Percentiles rank a stretch among this genome's conserved stretches.
phyloP scores from a whole-genome alignment of 2,888 invertebrate species.

The Lasioglossum leucozonium region DNA sequence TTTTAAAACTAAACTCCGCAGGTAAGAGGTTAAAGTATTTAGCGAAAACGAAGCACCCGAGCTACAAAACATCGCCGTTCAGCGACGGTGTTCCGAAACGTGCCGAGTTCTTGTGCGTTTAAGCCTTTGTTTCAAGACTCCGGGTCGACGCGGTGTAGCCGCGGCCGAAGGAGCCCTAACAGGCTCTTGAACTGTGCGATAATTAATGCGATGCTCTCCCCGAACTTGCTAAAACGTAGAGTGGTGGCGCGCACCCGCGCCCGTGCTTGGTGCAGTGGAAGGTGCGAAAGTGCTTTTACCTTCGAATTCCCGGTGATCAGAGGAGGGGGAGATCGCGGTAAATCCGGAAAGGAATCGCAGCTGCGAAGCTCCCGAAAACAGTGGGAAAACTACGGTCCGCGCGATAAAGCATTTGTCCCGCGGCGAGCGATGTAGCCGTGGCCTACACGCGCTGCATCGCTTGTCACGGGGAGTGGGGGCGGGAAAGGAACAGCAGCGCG shows the following conservation, averaged over 20 bases:
- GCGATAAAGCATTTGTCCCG: not conserved
- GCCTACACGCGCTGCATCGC: not conserved
- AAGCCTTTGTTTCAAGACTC: not conserved
- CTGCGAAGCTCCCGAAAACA: not conserved
- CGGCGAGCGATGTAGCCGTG: not conserved
- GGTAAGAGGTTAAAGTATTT: too few relatives aligned
- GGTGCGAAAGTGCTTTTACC: not conserved
- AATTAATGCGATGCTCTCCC: constrained; percentile 6
- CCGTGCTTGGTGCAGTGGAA: too few relatives aligned
- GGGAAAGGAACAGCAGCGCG: constrained; percentile 20
- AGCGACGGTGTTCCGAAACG: too few relatives aligned
- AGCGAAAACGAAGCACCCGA: too few relatives aligned
- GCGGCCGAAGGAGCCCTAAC: not conserved
- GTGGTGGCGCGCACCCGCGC: not conserved
- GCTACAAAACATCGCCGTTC: too few relatives aligned
- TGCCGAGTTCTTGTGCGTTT: not conserved
- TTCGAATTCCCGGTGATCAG: not conserved
- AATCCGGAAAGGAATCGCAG: not conserved
- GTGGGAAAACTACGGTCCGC: not conserved
- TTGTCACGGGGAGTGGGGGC: not conserved
- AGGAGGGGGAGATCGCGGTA: not conserved
- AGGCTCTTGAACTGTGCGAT: not conserved
- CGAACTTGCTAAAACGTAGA: not conserved
- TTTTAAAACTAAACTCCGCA: too few relatives aligned
- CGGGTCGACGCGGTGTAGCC: not conserved